phyloP scores from a whole-genome alignment of 2,888 invertebrate species.

The Bembecia ichneumoniformis region DNA sequence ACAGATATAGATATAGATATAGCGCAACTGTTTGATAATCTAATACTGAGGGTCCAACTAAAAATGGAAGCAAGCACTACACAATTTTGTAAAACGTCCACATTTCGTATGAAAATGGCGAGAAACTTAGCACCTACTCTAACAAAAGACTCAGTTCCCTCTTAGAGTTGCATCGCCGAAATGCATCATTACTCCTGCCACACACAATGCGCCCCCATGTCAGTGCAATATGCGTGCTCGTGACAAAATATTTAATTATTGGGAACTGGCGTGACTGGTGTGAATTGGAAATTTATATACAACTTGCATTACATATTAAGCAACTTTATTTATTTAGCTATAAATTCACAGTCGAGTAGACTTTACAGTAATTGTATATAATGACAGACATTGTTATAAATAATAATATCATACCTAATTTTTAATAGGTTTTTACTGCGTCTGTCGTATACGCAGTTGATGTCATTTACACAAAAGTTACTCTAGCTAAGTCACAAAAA shows the following conservation, averaged over 20 bases:
- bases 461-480: too few relatives aligned
- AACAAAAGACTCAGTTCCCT: conserved; percentile 18
- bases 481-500: too few relatives aligned
- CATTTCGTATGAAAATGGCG: not conserved
- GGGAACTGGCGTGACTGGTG: not conserved
- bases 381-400: too few relatives aligned
- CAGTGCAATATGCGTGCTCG: conserved; percentile 10
- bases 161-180: conserved; percentile 33
- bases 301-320: too few relatives aligned
- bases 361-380: too few relatives aligned
- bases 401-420: too few relatives aligned
- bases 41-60: not conserved
- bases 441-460: too few relatives aligned
- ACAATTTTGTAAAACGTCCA: not conserved
- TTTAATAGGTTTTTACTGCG: too few relatives aligned
- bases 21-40: too few relatives aligned
- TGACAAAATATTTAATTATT: conserved; percentile 16
- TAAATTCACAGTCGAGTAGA: too few relatives aligned
- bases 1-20: too few relatives aligned
- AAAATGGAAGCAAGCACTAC: not conserved
- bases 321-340: too few relatives aligned
- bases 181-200: conserved; percentile 37
- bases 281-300: not conserved
- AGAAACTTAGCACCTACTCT: not conserved
- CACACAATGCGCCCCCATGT: conserved; percentile 3